Percentiles rank a stretch among this genome's conserved stretches.
phyloP scores from a whole-genome alignment of 2,113 vertebrate species.

The Shinisaurus crocodilurus region DNA sequence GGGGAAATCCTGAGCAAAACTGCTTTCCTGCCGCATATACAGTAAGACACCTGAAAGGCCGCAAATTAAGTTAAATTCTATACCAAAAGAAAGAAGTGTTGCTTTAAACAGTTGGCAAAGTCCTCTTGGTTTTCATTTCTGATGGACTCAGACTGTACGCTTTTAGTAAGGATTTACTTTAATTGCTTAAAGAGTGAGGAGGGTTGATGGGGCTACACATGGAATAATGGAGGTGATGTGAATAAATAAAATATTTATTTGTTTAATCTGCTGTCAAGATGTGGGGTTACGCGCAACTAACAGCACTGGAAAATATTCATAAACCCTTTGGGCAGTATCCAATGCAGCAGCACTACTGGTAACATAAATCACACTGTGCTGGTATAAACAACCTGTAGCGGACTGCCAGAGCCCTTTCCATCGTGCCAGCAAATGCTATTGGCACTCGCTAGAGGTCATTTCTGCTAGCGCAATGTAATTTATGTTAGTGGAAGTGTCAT shows the following conservation, averaged over 20 bases:
- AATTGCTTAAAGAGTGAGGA: background rate
- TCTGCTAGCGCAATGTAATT: no score
- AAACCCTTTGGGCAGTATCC: no score
- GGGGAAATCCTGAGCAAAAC: slow-evolving; percentile 48
- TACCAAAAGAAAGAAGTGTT: background rate
- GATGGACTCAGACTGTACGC: background rate
- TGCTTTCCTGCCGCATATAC: slow-evolving; percentile 39
- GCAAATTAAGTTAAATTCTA: background rate
- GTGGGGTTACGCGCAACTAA: no score
- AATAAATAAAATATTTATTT: background rate
- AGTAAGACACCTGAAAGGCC: slow-evolving; percentile 25
- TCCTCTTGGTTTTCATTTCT: background rate
- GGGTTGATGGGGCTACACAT: background rate
- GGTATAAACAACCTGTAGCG: no score
- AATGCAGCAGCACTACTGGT: no score
- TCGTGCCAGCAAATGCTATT: no score
- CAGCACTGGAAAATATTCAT: no score
- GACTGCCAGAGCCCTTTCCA: no score
- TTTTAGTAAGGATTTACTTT: background rate
- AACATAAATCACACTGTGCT: no score
- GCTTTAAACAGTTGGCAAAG: background rate
- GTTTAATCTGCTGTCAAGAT: background rate
- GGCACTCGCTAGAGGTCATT: no score
- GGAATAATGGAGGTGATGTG: background rate
- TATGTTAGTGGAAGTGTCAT: no score